Base-by-base conservation (phyloP, 2,888 invertebrate species). In the Diarsia rubi region DNA sequence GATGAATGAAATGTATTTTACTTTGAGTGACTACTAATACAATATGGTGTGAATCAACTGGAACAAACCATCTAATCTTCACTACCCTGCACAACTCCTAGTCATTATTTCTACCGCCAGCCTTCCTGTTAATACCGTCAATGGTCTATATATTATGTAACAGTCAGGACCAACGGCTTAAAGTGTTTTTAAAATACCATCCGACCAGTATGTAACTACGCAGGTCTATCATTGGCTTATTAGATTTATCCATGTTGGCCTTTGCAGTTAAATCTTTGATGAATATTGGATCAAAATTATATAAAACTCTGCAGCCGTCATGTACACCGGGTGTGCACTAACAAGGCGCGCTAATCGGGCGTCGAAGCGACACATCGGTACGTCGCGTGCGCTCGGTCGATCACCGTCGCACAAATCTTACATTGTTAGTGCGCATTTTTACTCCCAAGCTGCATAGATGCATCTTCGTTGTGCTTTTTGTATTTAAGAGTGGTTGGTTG, bases 381-480 rank as follows among this genome's bases (percentile, higher is more conserved):
- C 83, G 86, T 90, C 89, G 90, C 90, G 89, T 88, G 90, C 89
- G 75, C 80, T 44, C 75, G 76, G 82, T 86, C 89, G 85, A 88
- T 90, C 89, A 88, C 79, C 75, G 80, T 79, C 80, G 79, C 79
- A 85, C 85, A 86, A 86, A 85, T 86, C 87, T 87, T 78, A 83
- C 81, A 73, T 87, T 86, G 87, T 87, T 87, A 87, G 83, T 66
- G 76, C 70, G 64, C 75, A 68, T 87, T 84, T 86, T 85, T 84
- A 82, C 76, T 65, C 44, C 69, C 62, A 59, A 65, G 62, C 71
- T 69, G 49, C 64, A 69, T 64, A 78, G 85, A 86, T 86, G 82
- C 78, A 86, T 85, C 86, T 79, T 64, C 37, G 27, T 52, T 62
- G 24, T 49, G 70, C 57, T 72, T 79, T 72, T 69, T 69, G 49